These are phyloP conservation scores for Cotesia vestalis DNA, from an alignment of 1,140 invertebrate genomes.

Conservation along the genomic window DNA sequence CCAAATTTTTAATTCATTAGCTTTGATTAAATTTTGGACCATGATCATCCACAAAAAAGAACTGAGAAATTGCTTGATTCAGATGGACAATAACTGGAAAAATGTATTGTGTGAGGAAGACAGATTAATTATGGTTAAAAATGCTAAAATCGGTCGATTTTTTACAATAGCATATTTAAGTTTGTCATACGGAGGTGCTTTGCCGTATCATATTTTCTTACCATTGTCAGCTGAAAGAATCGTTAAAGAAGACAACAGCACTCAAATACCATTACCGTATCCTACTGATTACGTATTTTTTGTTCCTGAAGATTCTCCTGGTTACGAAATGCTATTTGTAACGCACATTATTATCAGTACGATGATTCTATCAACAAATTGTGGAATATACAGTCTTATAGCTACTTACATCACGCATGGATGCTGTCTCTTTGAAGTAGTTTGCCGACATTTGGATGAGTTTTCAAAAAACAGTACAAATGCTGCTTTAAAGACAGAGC, in stretches of 20 bases:
- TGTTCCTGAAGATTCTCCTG: conserved; percentile 50
- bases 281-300: conserved; percentile 58
- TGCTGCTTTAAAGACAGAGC: conserved; percentile 5
- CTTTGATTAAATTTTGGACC: conserved; percentile 58
- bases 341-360: conserved; percentile 58
- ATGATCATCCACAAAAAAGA: conserved; percentile 54
- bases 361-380: conserved; percentile 57
- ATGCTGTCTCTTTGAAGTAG: conserved; percentile 55
- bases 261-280: conserved; percentile 58
- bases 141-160: conserved; percentile 52
- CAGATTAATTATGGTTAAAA: conserved; percentile 51
- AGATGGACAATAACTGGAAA: conserved; percentile 53
- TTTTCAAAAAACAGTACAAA: conserved; percentile 26
- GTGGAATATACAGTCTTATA: conserved; percentile 57
- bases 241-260: conserved; percentile 52
- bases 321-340: conserved; percentile 55
- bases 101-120: conserved; percentile 49
- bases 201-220: conserved; percentile 59
- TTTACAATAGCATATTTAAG: conserved; percentile 55
- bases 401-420: conserved; percentile 53
- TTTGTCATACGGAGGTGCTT: conserved; percentile 54
- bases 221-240: conserved; percentile 52
- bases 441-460: conserved; percentile 44
- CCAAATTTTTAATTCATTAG: conserved; percentile 55
- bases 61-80: conserved; percentile 48